These are phyloP conservation scores for Etheostoma nigrum DNA, from an alignment of 2,797 vertebrate genomes.

Conservation along the genomic window DNA sequence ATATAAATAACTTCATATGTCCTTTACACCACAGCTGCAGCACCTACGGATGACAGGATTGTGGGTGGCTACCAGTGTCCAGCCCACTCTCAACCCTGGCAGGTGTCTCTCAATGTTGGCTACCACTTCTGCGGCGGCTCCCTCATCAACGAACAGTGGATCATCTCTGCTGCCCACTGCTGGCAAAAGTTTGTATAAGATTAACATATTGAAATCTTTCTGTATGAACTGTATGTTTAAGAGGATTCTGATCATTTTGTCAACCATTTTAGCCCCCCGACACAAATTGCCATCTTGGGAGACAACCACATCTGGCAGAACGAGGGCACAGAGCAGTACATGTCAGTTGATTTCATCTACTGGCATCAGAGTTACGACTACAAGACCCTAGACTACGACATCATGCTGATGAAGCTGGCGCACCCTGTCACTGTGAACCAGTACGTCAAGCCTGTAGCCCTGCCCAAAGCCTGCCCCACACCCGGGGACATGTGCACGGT, in stretches of 20 bases:
- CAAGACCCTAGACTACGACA: slow-evolving; percentile 81
- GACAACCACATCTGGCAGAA: slow-evolving; percentile 82
- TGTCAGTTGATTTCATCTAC: slow-evolving; percentile 82
- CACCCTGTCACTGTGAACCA: slow-evolving; percentile 67
- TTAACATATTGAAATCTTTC: not conserved
- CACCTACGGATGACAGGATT: slow-evolving; percentile 78
- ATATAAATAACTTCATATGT: slow-evolving; percentile 2
- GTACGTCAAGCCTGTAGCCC: slow-evolving; percentile 73
- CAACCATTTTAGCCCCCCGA: slow-evolving; percentile 62
- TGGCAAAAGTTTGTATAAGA: slow-evolving; percentile 79
- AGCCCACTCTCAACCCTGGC: slow-evolving; percentile 78
- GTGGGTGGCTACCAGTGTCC: slow-evolving; percentile 79
- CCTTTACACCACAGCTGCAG: slow-evolving; percentile 68
- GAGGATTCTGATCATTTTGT: not conserved
- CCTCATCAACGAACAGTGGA: slow-evolving; percentile 83
- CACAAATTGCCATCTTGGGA: slow-evolving; percentile 75
- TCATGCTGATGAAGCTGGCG: slow-evolving; percentile 84
- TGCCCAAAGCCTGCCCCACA: slow-evolving; percentile 75
- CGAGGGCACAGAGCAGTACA: slow-evolving; percentile 81
- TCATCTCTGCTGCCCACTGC: slow-evolving; percentile 85
- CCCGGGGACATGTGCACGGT: slow-evolving; percentile 77
- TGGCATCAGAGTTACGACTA: slow-evolving; percentile 83
- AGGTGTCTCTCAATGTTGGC: slow-evolving; percentile 80
- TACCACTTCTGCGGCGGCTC: slow-evolving; percentile 81
- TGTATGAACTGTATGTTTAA: not conserved